A percentile compares a stretch with the other conserved stretches of the same genome.
Conservation (phyloP, 2,888 invertebrate species). For the Cephus sareptanus region DNA sequence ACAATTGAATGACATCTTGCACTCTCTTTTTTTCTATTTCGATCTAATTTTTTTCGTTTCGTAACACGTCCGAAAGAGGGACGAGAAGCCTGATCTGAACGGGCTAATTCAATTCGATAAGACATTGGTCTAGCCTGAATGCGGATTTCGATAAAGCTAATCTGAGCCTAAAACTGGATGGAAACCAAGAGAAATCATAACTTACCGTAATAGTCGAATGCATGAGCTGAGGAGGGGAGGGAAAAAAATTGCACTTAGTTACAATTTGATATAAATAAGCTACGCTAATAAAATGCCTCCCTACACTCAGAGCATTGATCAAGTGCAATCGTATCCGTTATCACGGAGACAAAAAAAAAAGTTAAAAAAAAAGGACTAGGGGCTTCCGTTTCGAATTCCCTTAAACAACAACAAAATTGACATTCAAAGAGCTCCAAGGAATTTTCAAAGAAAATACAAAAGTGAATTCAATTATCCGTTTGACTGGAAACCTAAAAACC, state of each 20-base stretch:
- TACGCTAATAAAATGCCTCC: constrained; percentile 46
- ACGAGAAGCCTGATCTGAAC: not conserved
- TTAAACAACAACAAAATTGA: not conserved
- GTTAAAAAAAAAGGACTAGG: not conserved
- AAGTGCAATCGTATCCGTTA: not conserved
- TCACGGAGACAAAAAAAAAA: not conserved
- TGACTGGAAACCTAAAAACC: not conserved
- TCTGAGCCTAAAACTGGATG: constrained; percentile 26
- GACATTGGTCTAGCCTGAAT: not conserved
- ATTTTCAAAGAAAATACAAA: not conserved
- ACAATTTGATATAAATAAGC: constrained; percentile 50
- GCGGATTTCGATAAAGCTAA: not conserved
- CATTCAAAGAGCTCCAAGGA: not conserved
- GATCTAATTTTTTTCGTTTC: too few relatives aligned
- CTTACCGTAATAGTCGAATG: constrained; percentile 99
- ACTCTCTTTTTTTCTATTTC: not conserved
- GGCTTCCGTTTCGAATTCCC: not conserved
- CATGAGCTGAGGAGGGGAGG: constrained; percentile 80
- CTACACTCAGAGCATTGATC: constrained; percentile 48
- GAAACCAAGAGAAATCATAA: constrained; percentile 78
- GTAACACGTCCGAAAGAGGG: too few relatives aligned
- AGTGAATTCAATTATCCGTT: not conserved
- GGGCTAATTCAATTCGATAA: not conserved
- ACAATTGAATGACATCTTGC: not conserved
- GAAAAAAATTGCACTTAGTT: constrained; percentile 64